phyloP scores from a whole-genome alignment of 2,113 vertebrate genomes.

The Donacobius atricapilla region DNA sequence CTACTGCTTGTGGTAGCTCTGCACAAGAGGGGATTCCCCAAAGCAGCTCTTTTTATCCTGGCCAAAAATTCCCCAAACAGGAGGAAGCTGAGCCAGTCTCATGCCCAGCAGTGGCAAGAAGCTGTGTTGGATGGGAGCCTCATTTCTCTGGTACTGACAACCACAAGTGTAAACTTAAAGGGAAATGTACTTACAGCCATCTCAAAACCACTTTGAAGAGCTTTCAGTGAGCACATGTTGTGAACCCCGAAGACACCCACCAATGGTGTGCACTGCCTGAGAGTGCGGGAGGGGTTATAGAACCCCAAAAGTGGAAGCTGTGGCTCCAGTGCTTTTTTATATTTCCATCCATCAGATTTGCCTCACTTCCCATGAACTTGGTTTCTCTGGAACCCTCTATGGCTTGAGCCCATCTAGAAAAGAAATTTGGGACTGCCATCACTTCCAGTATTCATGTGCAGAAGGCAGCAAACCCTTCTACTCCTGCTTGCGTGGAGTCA shows the following conservation, averaged over 20 bases:
- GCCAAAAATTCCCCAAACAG: not conserved
- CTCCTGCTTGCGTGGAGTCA: not conserved
- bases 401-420: not conserved
- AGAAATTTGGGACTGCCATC: not conserved
- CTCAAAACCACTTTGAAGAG: not conserved
- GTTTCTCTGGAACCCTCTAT: not conserved
- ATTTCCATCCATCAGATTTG: not conserved
- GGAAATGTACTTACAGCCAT: not conserved
- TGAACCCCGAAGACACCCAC: not conserved
- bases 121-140: not conserved
- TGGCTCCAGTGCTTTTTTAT: not conserved
- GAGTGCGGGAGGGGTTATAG: not conserved
- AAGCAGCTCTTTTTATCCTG: accelerated
- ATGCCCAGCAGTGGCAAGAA: accelerated
- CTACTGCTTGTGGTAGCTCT: not conserved
- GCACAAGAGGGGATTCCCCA: not conserved
- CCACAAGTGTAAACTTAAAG: accelerated
- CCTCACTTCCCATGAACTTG: accelerated
- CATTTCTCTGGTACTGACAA: not conserved
- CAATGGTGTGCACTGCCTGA: not conserved
- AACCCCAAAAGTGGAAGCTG: not conserved
- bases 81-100: not conserved
- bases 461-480: not conserved
- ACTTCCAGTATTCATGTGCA: not conserved
- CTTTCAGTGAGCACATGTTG: not conserved